Evolutionary conservation across 2,113 vertebrate species (phyloP), one percentile per base, ranked within the genome.

Genomic region (Ciconia maguari): DNA sequence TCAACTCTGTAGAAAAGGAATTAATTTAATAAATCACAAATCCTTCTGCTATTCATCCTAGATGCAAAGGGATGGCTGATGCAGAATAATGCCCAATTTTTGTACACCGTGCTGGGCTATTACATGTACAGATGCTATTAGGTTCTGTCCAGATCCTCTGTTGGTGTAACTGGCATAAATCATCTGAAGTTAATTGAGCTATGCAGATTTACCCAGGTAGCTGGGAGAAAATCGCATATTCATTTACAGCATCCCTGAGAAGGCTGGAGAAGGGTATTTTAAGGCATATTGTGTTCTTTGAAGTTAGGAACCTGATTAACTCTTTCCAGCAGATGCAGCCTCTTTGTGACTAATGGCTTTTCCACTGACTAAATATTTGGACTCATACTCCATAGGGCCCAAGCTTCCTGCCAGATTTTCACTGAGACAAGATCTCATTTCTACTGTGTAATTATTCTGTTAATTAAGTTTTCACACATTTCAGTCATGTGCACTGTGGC

Each of bases 381-480:
- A 60, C 12, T 85, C 32, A 27, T 65, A 79, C 14, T 93, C 46
- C 41, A 66, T 7, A 80, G 77, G 70, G 54, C 46, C 14, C 24
- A 83, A 74, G 55, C 9, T 77, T 93, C 29, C 87, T 88, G 62
- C 10, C 75, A 94, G 70, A 58, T 87, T 91, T 89, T 93, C 32
- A 74, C 61, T 36, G 41, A 69, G 54, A 68, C 25, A 75, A 83
- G 44, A 81, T 77, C 49, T 61, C n/a, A 36, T 68, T 65, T 93
- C 62, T 84, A 58, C 81, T 79, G 25, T 42, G 36, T 14, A 95
- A 93, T 94, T 93, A 87, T 82, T 87, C 74, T 83, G 27, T 93
- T 93, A 94, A 92, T 92, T 94, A 94, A 85, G 70, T 76, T 92
- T 95, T 91, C 91, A 87, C 52, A 84, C 54, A 51, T 95, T 91